Base-by-base conservation (phyloP, 1,140 invertebrate genomes). In the Camponotus floridanus region DNA sequence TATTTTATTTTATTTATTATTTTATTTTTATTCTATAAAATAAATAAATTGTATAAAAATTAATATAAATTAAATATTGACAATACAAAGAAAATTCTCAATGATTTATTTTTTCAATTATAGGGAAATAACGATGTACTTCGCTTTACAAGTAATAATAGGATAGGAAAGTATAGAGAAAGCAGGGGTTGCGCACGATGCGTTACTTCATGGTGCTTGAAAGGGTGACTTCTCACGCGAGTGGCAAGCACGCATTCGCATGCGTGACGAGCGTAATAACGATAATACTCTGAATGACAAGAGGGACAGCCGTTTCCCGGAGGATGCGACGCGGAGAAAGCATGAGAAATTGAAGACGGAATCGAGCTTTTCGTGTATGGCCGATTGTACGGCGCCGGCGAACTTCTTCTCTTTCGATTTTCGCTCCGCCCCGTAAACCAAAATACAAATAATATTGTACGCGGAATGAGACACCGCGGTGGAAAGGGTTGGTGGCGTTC, bases 401-500 rank as follows among this genome's bases (percentile, higher is more conserved):
- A 48, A 85, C 15, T 21, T 65, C 71, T 73, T 70, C 86, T 90
- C 90, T 94, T 93, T 92, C 94, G 92, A 91, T 90, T 18, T 51
- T 6, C 33, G 70, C 89, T 86, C 89, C 94, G 92, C 94, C 94
- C 93, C 88, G 87, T 92, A 93, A 95, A 94, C 94, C 94, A 94
- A 95, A 94, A 95, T 92, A 94, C 94, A 95, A 95, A 95, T 94
- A 94, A 94, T 92, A 92, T 76, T 87, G 86, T 26, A 11, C 87
- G 88, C 88, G 85, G 70, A 31, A 71, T 31, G 78, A 76, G 15
- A 71, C 8, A 61, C 79, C 79, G 79, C 79, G 74, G 62, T 36
- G 55, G 71, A 88, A 51, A 51, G 48, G 48, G 48, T 51, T 51
- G 89, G 68, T 42, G 86, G 85, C 76, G 48, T 64, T 68, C 65